These are phyloP conservation scores for Tauraco erythrolophus DNA, from an alignment of 2,113 vertebrate genomes.

Conservation along the genomic window DNA sequence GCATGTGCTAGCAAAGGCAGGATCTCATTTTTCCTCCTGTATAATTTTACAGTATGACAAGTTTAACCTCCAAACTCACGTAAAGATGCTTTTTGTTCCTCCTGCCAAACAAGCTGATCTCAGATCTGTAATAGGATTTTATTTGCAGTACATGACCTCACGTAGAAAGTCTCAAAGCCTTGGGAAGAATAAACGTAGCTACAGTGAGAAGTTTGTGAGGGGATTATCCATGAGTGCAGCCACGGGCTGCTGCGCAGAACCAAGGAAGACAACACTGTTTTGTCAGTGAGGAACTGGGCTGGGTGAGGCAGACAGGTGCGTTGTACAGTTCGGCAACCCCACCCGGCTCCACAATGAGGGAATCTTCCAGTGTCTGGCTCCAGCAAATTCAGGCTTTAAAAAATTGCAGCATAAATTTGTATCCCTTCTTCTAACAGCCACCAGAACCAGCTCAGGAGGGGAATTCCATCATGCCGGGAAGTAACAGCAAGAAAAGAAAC, in stretches of 20 bases:
- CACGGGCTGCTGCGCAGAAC: not conserved
- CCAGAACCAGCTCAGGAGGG: not conserved
- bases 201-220: not conserved
- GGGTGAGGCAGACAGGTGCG: not conserved
- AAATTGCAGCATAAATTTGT: slow-evolving; percentile 31
- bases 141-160: slow-evolving; percentile 35
- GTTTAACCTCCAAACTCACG: not conserved
- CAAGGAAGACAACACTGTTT: slow-evolving; percentile 59
- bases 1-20: not conserved
- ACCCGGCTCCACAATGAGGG: not conserved
- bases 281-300: slow-evolving; percentile 16
- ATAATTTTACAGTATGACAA: not conserved
- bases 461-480: not conserved
- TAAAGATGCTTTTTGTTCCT: not conserved
- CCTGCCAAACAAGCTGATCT: slow-evolving; percentile 5
- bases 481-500: not conserved
- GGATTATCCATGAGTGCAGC: slow-evolving; percentile 19
- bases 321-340: not conserved
- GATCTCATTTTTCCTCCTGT: not conserved
- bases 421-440: slow-evolving; percentile 30
- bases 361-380: slow-evolving; percentile 34
- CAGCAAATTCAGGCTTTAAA: slow-evolving; percentile 18
- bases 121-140: slow-evolving; percentile 27
- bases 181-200: not conserved
- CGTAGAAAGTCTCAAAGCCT: slow-evolving; percentile 7